Evolutionary conservation across 2,113 vertebrate species (phyloP).

Genomic region (Hirundichthys speculiger): DNA sequence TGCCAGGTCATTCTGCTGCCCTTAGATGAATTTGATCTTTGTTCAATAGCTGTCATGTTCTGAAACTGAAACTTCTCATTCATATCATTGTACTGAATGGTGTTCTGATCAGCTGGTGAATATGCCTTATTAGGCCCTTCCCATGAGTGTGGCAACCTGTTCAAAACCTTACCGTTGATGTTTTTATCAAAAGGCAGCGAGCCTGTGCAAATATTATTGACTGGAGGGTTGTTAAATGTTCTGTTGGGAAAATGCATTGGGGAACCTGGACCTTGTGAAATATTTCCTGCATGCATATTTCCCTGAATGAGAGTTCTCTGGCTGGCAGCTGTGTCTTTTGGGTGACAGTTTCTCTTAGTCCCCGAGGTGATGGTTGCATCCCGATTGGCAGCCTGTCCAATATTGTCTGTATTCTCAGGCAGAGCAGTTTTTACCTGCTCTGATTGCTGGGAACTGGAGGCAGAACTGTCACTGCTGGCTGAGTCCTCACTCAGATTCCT

Average conservation of each 20-base stretch:
- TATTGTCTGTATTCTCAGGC: conserved; percentile 83
- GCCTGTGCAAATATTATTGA: conserved; percentile 70
- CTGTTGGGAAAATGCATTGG: conserved; percentile 89
- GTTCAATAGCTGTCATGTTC: conserved; percentile 83
- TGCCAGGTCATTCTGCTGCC: conserved; percentile 87
- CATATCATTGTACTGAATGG: conserved; percentile 79
- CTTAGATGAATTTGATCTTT: conserved; percentile 83
- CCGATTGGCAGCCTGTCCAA: conserved; percentile 79
- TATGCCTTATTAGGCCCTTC: conserved; percentile 84
- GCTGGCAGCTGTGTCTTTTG: conserved; percentile 76
- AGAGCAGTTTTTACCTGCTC: conserved; percentile 82
- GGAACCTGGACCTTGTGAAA: conserved; percentile 82
- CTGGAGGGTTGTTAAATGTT: conserved; percentile 77
- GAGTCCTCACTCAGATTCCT: conserved; percentile 80
- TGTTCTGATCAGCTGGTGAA: conserved; percentile 80
- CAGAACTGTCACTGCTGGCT: conserved; percentile 79
- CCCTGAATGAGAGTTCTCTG: conserved; percentile 82
- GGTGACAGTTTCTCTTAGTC: conserved; percentile 80
- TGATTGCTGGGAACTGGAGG: conserved; percentile 83
- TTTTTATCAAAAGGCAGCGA: conserved; percentile 84
- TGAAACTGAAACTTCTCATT: conserved; percentile 85
- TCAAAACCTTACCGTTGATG: conserved; percentile 70
- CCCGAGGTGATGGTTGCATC: conserved; percentile 76
- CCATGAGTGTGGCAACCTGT: conserved; percentile 86
- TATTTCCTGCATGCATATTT: conserved; percentile 83